Conservation (phyloP, 2,113 vertebrate species). For the Ornithorhynchus anatinus region DNA sequence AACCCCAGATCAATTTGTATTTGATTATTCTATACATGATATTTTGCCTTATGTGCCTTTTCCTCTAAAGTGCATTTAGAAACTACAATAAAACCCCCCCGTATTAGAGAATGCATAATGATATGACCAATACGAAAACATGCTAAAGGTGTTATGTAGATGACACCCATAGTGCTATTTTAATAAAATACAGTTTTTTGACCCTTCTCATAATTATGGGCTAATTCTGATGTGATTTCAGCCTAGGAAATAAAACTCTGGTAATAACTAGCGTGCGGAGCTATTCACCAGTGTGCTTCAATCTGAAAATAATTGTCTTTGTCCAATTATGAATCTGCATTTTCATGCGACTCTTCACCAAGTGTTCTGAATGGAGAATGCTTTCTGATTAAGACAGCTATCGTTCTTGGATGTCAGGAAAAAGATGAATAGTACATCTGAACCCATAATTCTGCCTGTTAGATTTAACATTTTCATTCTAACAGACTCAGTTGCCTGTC, state of each 20-base stretch:
- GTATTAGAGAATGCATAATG: background rate
- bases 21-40: too few species aligned
- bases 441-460: slow-evolving; percentile 24
- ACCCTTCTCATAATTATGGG: slow-evolving; percentile 50
- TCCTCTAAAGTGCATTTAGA: too few species aligned
- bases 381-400: slow-evolving; percentile 54
- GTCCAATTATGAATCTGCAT: slow-evolving; percentile 60
- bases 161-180: background rate
- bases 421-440: background rate
- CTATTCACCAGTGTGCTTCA: slow-evolving; percentile 41
- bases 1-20: too few species aligned
- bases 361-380: slow-evolving; percentile 65
- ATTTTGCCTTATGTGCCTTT: too few species aligned
- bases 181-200: slow-evolving; percentile 35
- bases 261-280: slow-evolving; percentile 47
- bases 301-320: slow-evolving; percentile 61
- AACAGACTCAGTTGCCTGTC: background rate
- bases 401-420: slow-evolving; percentile 40
- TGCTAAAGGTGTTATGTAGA: slow-evolving; percentile 3
- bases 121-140: background rate
- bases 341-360: slow-evolving; percentile 57
- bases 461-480: slow-evolving; percentile 9
- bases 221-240: slow-evolving; percentile 42
- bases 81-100: too few species aligned
- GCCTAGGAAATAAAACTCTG: slow-evolving; percentile 54